Percentiles rank a stretch among this genome's conserved stretches.
Conservation (phyloP, 2,888 invertebrate species). For the Strigamia maritima region DNA sequence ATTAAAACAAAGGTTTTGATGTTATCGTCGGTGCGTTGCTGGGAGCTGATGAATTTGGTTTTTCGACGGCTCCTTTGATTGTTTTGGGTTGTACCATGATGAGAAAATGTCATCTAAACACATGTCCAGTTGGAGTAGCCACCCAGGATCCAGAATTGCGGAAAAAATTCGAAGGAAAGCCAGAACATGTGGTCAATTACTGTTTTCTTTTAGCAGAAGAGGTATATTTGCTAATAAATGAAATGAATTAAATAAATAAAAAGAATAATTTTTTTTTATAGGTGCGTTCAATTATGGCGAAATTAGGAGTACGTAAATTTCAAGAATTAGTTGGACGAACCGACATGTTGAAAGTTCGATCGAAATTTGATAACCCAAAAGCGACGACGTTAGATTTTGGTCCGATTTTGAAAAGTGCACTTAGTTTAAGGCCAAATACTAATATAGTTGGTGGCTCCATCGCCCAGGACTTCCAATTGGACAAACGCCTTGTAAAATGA, state of each 20-base stretch:
- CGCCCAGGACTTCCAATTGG: conserved; percentile 61
- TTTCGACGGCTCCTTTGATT: conserved; percentile 96
- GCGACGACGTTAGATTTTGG: conserved; percentile 80
- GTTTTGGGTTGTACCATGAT: conserved; percentile 99
- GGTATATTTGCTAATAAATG: conserved; percentile 55
- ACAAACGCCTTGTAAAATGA: conserved; percentile 50
- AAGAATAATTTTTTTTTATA: conserved; percentile 48
- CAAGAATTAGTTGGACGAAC: conserved; percentile 90
- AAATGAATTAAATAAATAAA: background rate
- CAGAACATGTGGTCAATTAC: conserved; percentile 96
- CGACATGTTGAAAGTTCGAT: conserved; percentile 73
- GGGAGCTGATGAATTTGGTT: conserved; percentile 98
- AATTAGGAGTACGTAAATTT: conserved; percentile 79
- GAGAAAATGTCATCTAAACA: conserved; percentile 98
- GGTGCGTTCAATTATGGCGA: conserved; percentile 87
- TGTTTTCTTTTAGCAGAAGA: conserved; percentile 98
- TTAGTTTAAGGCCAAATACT: conserved; percentile 82
- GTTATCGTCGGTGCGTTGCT: conserved; percentile 91
- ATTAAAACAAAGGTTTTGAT: too few species aligned
- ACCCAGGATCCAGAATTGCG: conserved; percentile 95
- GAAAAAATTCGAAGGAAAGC: conserved; percentile 94
- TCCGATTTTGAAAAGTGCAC: conserved; percentile 80
- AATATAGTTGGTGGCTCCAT: conserved; percentile 87
- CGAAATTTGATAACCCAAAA: conserved; percentile 70
- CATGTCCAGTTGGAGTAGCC: conserved; percentile 98